These are phyloP conservation scores for Glaucopsyche alexis DNA, from an alignment of 2,888 invertebrate genomes.

Conservation along the genomic window DNA sequence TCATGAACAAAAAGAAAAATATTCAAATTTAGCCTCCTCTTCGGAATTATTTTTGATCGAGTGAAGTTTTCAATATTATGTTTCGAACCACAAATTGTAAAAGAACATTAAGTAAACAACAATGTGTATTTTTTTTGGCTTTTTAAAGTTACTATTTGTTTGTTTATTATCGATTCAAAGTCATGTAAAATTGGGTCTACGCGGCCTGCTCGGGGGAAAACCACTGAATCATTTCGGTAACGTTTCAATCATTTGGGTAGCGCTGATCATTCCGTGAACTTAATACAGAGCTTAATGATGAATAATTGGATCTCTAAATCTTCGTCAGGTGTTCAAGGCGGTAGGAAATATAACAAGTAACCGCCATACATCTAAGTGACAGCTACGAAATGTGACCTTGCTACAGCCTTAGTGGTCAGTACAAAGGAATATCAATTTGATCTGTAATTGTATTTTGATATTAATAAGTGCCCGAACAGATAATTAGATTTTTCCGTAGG, in stretches of 20 bases:
- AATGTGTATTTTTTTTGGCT: too few species aligned
- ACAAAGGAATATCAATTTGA: slow-evolving; percentile 5
- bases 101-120: too few species aligned
- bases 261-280: background rate
- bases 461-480: background rate
- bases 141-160: too few species aligned
- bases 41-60: too few species aligned
- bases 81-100: too few species aligned
- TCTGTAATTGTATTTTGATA: background rate
- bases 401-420: background rate
- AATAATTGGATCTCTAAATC: slow-evolving; percentile 10
- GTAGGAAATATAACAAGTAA: background rate
- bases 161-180: too few species aligned
- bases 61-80: too few species aligned
- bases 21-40: too few species aligned
- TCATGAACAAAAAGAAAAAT: too few species aligned
- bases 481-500: too few species aligned
- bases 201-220: background rate
- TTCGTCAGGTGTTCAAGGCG: slow-evolving; percentile 7
- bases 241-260: background rate
- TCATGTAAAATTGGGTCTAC: too few species aligned
- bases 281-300: background rate
- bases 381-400: background rate
- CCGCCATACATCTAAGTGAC: slow-evolving; percentile 13
- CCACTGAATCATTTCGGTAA: background rate